phyloP scores from a whole-genome alignment of 1,140 invertebrate genomes.

The Drosophila azteca region DNA sequence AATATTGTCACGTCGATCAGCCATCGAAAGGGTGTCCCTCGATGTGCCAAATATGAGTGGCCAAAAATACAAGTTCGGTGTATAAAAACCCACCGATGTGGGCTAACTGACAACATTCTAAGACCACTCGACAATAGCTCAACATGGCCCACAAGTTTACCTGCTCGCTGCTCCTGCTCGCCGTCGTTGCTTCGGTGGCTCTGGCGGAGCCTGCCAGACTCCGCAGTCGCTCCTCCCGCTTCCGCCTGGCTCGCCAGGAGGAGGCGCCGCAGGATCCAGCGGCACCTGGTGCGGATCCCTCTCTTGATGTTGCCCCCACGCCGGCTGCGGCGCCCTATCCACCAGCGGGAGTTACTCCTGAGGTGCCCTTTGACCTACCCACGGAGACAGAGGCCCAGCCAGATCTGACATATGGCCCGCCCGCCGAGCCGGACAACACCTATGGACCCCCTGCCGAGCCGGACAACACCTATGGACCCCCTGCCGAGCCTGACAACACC shows the following conservation, averaged over 20 bases:
- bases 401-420: slow-evolving; percentile 70
- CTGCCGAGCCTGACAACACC: slow-evolving; percentile 62
- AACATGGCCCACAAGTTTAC: slow-evolving; percentile 73
- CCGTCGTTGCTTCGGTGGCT: slow-evolving; percentile 38
- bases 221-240: slow-evolving; percentile 53
- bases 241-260: slow-evolving; percentile 65
- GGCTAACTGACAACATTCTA: slow-evolving; percentile 66
- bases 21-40: slow-evolving; percentile 61
- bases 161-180: slow-evolving; percentile 55
- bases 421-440: slow-evolving; percentile 54
- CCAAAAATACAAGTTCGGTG: slow-evolving; percentile 28
- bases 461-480: slow-evolving; percentile 63
- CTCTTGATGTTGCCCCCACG: slow-evolving; percentile 52
- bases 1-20: slow-evolving; percentile 72
- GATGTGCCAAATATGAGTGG: slow-evolving; percentile 59
- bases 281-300: slow-evolving; percentile 30
- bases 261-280: slow-evolving; percentile 44
- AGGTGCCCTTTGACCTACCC: slow-evolving; percentile 72
- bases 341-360: slow-evolving; percentile 71
- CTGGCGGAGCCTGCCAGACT: slow-evolving; percentile 53
- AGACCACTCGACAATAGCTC: slow-evolving; percentile 43
- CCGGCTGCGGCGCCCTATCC: slow-evolving; percentile 67
- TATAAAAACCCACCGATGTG: slow-evolving; percentile 50
- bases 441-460: slow-evolving; percentile 58
- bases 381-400: slow-evolving; percentile 75